Base-by-base conservation (phyloP, 2,113 vertebrate genomes). In the Theristicus caerulescens region DNA sequence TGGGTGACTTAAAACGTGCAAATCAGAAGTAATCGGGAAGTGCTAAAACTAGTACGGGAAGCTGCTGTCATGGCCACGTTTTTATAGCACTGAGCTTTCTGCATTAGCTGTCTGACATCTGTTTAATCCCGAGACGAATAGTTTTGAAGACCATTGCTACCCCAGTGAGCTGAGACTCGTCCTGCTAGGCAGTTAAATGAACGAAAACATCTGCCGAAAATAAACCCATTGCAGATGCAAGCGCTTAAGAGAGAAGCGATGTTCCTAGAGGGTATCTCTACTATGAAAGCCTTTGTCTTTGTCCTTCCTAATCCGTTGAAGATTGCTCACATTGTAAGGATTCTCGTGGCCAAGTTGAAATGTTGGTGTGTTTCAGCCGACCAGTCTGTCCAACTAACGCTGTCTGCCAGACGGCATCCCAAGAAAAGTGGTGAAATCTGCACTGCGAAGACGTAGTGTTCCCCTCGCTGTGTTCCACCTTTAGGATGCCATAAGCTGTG, bases 301-400 rank as follows among this genome's bases (percentile, higher is more conserved):
- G 38, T 38, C 57, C 18, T 69, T 44, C 16, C 71, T 46, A 20
- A n/a, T 46, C 19, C 22, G 13, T 5, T 88, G 76, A 72, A 47
- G 21, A 51, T 26, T 1, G 2, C 11, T 54, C 0, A 0, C 1
- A 1, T 74, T 74, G 9, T 62, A 54, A 58, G 36, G 57, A 21
- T 82, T 64, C 42, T 69, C 4, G 2, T 13, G 52, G 15, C 67
- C 31, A 58, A 26, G 59, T 10, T 69, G 54, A 42, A 55, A 13
- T 7, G 7, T n/a, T 76, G 57, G 8, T 82, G 25, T 0, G 0
- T 81, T 88, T 86, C 64, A 83, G 47, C 26, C 86, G 82, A 42
- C n/a, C 16, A 19, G 11, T 58, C n/a, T 52, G 27, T 34, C 34
- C 27, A 31, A 0, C 46, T 79, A 9, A 27, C 38, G 59, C 13